A percentile compares a stretch with the other conserved stretches of the same genome.
These are phyloP conservation scores for Leptopilina drosophilae DNA, from an alignment of 2,888 invertebrate genomes.

Conservation along the genomic window DNA sequence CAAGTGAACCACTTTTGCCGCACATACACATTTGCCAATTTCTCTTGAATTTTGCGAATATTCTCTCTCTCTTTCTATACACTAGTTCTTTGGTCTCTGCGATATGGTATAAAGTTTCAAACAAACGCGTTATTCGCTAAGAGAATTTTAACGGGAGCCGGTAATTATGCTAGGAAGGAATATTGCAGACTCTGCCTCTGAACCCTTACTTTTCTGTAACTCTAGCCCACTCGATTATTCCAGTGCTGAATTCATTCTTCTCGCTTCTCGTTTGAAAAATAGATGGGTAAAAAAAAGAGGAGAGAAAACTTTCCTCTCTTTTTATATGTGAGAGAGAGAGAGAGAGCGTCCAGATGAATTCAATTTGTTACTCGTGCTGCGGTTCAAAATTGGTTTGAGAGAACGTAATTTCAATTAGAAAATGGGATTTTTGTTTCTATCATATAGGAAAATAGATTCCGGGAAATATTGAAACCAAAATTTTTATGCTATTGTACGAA, in stretches of 20 bases:
- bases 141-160: slow-evolving; percentile 32
- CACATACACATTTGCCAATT: not conserved
- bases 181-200: not conserved
- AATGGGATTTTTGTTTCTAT: not conserved
- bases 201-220: slow-evolving; percentile 35
- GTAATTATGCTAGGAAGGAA: slow-evolving; percentile 26
- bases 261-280: slow-evolving; percentile 17
- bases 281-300: not conserved
- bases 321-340: not conserved
- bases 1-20: slow-evolving; percentile 13
- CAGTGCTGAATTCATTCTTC: slow-evolving; percentile 35
- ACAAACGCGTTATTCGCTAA: slow-evolving; percentile 35
- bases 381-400: slow-evolving; percentile 26
- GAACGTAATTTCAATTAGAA: not conserved
- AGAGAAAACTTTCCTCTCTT: too few relatives aligned
- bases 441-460: not conserved
- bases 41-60: not conserved
- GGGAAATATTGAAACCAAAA: too few relatives aligned
- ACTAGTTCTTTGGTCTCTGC: not conserved
- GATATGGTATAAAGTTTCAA: slow-evolving; percentile 32
- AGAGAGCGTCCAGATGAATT: slow-evolving; percentile 21
- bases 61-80: too few relatives aligned
- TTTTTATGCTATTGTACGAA: too few relatives aligned
- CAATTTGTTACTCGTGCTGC: slow-evolving; percentile 34
- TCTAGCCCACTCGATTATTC: slow-evolving; percentile 39